Base-by-base conservation (phyloP, 23 tunicate genomes). In the Halocynthia aurantium region DNA sequence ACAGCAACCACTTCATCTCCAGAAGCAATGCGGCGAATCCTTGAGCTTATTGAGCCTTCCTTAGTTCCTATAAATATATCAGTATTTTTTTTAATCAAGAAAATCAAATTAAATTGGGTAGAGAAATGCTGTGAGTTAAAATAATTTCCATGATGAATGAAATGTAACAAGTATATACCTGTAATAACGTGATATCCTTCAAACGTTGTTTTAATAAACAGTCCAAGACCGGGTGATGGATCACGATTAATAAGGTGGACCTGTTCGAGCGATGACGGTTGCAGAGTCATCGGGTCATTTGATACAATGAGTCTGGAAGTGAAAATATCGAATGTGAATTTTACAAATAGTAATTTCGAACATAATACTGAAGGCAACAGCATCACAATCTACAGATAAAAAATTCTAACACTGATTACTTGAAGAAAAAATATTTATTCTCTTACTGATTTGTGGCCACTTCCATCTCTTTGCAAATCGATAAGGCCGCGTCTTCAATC, bases 111-210 rank as follows among this genome's bases (percentile, higher is more conserved):
- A 31, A 31, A 31, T 0, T 31, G 44, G 44, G 44, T 0, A 31
- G 44, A 31, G 44, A 31, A 31, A 31, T 31, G 44, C 44, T 31
- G 44, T 31, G 44, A 4, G 44, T 31, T 31, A 31, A 31, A 31
- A 31, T 31, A 31, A 31, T 31, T 31, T 4, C 44, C n/a, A n/a
- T n/a, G n/a, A 31, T 31, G 44, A 31, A 31, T 31, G 44, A 31
- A 31, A 31, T 31, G 44, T 31, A 31, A 31, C 44, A 31, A 31
- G 44, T 31, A 31, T 56, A 12, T 50, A 72, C 78, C 98, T 7
- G 98, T 92, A 8, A 92, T 85, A 18, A 92, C 98, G 76, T 92
- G 98, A 72, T 92, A 82, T 53, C 98, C 98, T 67, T 92, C 98
- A 67, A 92, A 92, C 9, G 98, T 92, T 52, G 82, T 92, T 76